These are phyloP conservation scores for Oreotragus oreotragus DNA, from an alignment of 2,113 vertebrate species.

Conservation along the genomic window DNA sequence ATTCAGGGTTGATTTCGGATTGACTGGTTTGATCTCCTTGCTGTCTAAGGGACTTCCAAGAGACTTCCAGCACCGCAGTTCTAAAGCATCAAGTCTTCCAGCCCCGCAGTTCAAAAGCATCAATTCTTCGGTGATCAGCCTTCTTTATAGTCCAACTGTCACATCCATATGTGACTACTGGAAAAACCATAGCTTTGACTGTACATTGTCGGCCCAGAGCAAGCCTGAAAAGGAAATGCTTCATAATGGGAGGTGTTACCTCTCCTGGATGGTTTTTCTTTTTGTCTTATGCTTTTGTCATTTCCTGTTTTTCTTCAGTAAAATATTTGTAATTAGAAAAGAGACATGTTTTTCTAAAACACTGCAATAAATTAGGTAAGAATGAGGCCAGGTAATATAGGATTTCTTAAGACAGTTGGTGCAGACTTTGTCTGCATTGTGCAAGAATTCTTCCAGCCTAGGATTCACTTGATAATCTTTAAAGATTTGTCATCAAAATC, in stretches of 20 bases:
- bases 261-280: neutral
- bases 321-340: neutral
- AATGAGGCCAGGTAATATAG: neutral
- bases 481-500: neutral
- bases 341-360: neutral
- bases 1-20: neutral
- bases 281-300: neutral
- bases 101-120: neutral
- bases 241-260: neutral
- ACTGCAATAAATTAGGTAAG: neutral
- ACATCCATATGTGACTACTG: neutral
- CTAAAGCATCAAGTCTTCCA: neutral
- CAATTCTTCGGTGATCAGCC: rapidly evolving
- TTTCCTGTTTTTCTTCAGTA: neutral
- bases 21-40: neutral
- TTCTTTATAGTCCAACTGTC: neutral
- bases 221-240: neutral
- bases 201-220: neutral
- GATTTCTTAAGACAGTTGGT: neutral
- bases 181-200: neutral
- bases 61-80: neutral
- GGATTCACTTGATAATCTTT: neutral
- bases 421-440: neutral
- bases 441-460: neutral
- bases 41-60: neutral